Evolutionary conservation across 2,797 vertebrate species (phyloP), one percentile per base, ranked within the genome.

Genomic region (Aldrovandia affinis): DNA sequence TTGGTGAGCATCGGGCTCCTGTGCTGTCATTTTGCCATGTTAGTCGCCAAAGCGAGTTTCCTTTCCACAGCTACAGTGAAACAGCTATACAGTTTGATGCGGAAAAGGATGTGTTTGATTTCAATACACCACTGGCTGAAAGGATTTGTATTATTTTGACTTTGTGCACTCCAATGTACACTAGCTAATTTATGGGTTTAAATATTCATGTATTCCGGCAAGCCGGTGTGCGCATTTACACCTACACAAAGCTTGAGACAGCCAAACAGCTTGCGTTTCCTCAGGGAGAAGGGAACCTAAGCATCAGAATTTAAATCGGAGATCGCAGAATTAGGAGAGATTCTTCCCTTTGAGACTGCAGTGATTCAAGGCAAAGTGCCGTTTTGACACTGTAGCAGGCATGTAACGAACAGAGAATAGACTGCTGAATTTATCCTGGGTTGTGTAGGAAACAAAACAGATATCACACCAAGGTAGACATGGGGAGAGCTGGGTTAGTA

Each of bases 231-330:
- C 14, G 84, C 75, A 59, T 93, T 92, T 88, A 92, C 92, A 94
- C 93, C 91, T 92, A 89, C 92, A 93, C 91, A 91, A 88, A 88
- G 87, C 80, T 83, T 83, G 86, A 91, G 91, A 92, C 86, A 88
- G 91, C 84, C 89, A 93, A 92, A 93, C 89, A 89, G 91, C 89
- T 91, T 90, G 92, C 93, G 93, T 93, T 86, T 86, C 91, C 91
- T 87, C 87, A 88, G 39, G 78, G 89, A 91, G 91, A 88, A 85
- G 85, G 59, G 85, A 59, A 84, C 88, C 88, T 91, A 92, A 90
- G 90, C 78, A 87, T 89, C 84, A 86, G 75, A 86, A 91, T 90
- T 91, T 91, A 88, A 90, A 92, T 89, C 88, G 90, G 87, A 92
- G 93, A 92, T 89, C 87, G 90, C 85, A 85, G 87, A 88, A 91